Conservation (phyloP, 2,888 invertebrate genomes). For the Linyphia triangularis region DNA sequence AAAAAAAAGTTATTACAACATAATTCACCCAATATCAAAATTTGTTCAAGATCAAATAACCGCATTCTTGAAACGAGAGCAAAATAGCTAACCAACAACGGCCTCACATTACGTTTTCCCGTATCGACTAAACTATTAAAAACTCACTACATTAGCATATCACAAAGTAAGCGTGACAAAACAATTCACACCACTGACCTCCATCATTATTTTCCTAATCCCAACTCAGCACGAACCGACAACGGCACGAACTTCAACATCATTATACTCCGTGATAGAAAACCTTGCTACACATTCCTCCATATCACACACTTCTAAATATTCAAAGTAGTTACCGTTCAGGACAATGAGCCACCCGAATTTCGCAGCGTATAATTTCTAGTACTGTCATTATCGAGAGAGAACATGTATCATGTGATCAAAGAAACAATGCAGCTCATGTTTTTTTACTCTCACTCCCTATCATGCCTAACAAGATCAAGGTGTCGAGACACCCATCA, state of each 20-base stretch:
- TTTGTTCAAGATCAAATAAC: no score
- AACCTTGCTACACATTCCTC: neutral
- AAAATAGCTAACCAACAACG: no score
- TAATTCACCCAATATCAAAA: no score
- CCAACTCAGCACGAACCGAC: neutral
- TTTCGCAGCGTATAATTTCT: neutral
- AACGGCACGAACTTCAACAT: neutral
- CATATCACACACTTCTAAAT: constrained; percentile 10
- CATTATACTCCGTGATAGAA: neutral
- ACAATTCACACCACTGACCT: neutral
- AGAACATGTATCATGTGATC: constrained; percentile 21
- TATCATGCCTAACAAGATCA: constrained; percentile 16
- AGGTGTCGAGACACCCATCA: constrained; percentile 25
- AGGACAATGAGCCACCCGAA: constrained; percentile 14
- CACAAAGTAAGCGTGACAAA: neutral
- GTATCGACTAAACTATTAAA: no score
- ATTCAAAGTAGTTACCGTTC: neutral
- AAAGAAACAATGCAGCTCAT: constrained; percentile 37
- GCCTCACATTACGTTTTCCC: no score
- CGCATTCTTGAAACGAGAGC: no score
- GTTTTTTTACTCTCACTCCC: constrained; percentile 1
- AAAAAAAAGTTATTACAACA: no score
- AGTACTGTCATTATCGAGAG: constrained; percentile 11
- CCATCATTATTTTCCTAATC: neutral
- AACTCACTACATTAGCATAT: no score